Percentiles rank a stretch among this genome's conserved stretches.
These are phyloP conservation scores for Arvicola amphibius DNA, from an alignment of 2,797 vertebrate species.

Conservation along the genomic window DNA sequence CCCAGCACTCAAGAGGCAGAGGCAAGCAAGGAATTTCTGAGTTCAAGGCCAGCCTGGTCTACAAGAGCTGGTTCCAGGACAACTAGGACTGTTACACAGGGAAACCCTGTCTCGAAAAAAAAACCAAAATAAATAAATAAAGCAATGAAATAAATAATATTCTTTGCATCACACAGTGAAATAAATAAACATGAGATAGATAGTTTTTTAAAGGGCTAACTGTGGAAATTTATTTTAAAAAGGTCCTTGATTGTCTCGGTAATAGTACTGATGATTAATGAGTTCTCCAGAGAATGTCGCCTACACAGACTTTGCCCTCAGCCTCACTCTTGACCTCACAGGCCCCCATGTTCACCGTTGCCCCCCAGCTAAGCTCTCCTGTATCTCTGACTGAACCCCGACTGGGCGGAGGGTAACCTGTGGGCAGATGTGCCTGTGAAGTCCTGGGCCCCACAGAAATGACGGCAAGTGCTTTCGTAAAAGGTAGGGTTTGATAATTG, in stretches of 20 bases:
- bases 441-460: neutral
- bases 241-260: neutral
- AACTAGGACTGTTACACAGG: too few species aligned
- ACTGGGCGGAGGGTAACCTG: neutral
- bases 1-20: too few species aligned
- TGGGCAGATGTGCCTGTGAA: too few species aligned
- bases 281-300: neutral
- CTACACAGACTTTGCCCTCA: neutral
- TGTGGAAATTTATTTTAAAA: neutral
- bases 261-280: neutral
- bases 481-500: conserved; percentile 87
- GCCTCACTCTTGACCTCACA: neutral
- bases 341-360: neutral
- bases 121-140: too few species aligned
- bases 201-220: neutral
- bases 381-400: neutral
- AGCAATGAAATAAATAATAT: neutral
- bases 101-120: too few species aligned
- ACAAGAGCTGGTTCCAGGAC: too few species aligned
- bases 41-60: too few species aligned
- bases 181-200: neutral
- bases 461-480: neutral
- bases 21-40: too few species aligned
- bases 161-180: neutral
- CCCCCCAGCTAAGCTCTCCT: neutral